These are phyloP conservation scores for Miopithecus talapoin DNA, from an alignment of 2,797 vertebrate genomes.

Conservation along the genomic window DNA sequence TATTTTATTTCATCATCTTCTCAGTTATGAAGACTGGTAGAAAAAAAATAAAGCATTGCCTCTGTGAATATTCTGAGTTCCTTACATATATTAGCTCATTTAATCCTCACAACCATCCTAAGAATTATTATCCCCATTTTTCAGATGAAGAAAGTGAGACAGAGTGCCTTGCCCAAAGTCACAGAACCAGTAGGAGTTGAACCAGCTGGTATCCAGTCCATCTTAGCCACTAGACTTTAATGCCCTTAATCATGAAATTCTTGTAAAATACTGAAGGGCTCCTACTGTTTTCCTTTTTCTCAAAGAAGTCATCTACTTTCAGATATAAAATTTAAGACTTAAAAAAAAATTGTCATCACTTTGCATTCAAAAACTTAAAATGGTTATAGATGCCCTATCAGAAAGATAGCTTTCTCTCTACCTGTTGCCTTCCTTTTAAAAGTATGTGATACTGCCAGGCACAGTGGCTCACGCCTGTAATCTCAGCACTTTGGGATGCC, in stretches of 20 bases:
- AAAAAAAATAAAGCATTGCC: neutral
- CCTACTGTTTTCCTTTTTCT: neutral
- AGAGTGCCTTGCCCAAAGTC: neutral
- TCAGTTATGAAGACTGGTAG: neutral
- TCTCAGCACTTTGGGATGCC: neutral
- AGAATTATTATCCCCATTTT: conserved; percentile 8
- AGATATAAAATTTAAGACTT: neutral
- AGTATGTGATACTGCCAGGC: neutral
- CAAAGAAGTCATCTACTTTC: neutral
- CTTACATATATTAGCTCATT: conserved; percentile 9
- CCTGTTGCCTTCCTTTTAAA: conserved; percentile 10
- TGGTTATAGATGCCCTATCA: neutral
- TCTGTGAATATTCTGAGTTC: neutral
- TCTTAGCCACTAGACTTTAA: neutral
- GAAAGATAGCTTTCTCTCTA: neutral
- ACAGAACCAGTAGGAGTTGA: neutral
- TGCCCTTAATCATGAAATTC: neutral
- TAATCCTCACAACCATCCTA: neutral
- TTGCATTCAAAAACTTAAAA: neutral
- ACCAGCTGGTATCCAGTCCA: neutral
- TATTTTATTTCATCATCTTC: neutral
- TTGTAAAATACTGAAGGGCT: neutral
- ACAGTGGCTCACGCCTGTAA: neutral
- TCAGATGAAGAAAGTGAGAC: conserved; percentile 21
- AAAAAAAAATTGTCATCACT: neutral